Evolutionary conservation across 2,113 vertebrate genomes (phyloP).

Genomic region (Tapirus terrestris): DNA sequence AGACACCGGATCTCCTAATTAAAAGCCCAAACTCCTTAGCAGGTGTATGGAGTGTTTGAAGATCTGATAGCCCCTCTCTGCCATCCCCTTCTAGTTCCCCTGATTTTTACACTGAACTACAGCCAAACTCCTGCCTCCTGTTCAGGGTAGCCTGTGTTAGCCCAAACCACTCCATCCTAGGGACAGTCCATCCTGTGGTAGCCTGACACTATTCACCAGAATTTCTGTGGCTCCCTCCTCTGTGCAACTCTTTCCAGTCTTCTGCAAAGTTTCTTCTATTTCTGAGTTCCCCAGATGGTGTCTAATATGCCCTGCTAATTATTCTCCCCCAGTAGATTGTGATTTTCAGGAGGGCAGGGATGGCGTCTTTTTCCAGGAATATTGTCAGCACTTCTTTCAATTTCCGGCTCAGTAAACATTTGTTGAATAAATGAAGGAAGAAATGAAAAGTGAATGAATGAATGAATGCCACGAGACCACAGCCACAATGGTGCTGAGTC

Average conservation of each 20-base stretch:
- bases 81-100: rapidly evolving
- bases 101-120: neutral
- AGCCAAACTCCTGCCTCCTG: neutral
- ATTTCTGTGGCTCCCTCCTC: neutral
- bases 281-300: neutral
- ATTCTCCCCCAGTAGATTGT: neutral
- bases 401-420: neutral
- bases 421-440: neutral
- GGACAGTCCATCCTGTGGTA: neutral
- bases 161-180: neutral
- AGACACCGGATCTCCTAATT: neutral
- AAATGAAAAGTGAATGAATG: neutral
- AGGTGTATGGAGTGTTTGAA: neutral
- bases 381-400: neutral
- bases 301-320: neutral
- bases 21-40: neutral
- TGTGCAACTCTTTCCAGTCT: neutral
- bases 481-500: neutral
- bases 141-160: neutral
- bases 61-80: neutral
- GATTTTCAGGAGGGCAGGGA: neutral
- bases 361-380: neutral
- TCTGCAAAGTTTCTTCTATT: neutral
- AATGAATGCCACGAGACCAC: neutral
- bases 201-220: neutral